Conservation (phyloP, 2,113 vertebrate species). For the Rhipidura dahli region DNA sequence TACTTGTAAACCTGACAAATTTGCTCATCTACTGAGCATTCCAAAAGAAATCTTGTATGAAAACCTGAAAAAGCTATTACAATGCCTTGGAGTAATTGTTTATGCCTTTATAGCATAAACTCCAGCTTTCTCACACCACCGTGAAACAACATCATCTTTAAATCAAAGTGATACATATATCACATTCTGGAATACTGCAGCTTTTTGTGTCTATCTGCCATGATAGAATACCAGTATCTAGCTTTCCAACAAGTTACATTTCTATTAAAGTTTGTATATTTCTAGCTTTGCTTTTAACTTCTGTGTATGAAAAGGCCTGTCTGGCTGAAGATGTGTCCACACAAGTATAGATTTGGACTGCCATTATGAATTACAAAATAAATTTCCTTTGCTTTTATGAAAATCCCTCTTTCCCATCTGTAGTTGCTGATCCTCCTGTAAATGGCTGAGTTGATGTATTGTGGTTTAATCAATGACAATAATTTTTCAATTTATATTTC, state of each 20-base stretch:
- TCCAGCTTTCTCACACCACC: not conserved
- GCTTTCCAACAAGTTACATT: not conserved
- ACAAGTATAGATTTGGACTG: not conserved
- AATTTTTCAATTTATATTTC: constrained; percentile 42
- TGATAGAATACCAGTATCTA: not conserved
- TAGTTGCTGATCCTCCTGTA: not conserved
- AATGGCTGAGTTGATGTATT: not conserved
- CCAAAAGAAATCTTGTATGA: not conserved
- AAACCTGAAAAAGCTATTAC: not conserved
- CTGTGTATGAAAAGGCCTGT: not conserved
- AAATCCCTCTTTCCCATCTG: not conserved
- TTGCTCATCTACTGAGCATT: not conserved
- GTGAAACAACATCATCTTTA: not conserved
- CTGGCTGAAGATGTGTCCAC: not conserved
- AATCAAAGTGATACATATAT: not conserved
- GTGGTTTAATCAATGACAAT: not conserved
- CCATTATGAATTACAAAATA: not conserved
- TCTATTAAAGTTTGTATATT: not conserved
- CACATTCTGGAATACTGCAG: not conserved
- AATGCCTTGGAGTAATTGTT: not conserved
- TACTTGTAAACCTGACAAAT: not conserved
- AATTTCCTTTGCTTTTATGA: not conserved
- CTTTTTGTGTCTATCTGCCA: not conserved
- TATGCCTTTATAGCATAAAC: not conserved
- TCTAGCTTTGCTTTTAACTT: not conserved